A percentile compares a stretch with the other conserved stretches of the same genome.
Evolutionary conservation across 2,113 vertebrate genomes (phyloP).

Genomic region (Camelus dromedarius): DNA sequence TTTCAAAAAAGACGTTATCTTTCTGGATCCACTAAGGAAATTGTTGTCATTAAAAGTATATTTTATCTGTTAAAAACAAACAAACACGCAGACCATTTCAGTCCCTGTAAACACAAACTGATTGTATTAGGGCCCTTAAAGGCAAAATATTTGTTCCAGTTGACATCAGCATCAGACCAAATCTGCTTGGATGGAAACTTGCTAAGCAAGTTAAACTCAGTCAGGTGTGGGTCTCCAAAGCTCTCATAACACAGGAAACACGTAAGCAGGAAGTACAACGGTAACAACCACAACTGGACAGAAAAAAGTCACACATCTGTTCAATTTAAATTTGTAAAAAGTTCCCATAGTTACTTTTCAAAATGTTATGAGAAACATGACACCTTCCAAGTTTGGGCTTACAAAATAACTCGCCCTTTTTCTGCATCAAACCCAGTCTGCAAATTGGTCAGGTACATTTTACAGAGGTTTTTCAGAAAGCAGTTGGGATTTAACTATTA

Average conservation of each 20-base stretch:
- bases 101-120: neutral
- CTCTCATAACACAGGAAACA: slow-evolving; percentile 31
- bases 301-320: neutral
- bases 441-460: neutral
- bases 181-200: slow-evolving; percentile 3
- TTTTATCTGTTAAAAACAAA: slow-evolving; percentile 53
- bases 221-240: slow-evolving; percentile 30
- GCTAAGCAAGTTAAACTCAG: neutral
- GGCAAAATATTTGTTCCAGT: slow-evolving; percentile 18
- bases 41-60: neutral
- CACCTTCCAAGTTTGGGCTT: slow-evolving; percentile 59
- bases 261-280: neutral
- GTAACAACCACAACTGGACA: neutral
- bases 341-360: slow-evolving; percentile 62
- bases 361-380: slow-evolving; percentile 57
- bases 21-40: slow-evolving; percentile 17
- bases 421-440: neutral
- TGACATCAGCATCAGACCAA: slow-evolving; percentile 56
- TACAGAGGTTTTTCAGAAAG: slow-evolving; percentile 33
- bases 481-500: slow-evolving; percentile 1
- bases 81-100: neutral
- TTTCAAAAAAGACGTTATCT: neutral
- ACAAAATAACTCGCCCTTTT: slow-evolving; percentile 30
- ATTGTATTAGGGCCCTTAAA: slow-evolving; percentile 27
- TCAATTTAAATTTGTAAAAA: slow-evolving; percentile 54